Evolutionary conservation across 2,888 invertebrate species (phyloP).

Genomic region (Oscheius sp.): DNA sequence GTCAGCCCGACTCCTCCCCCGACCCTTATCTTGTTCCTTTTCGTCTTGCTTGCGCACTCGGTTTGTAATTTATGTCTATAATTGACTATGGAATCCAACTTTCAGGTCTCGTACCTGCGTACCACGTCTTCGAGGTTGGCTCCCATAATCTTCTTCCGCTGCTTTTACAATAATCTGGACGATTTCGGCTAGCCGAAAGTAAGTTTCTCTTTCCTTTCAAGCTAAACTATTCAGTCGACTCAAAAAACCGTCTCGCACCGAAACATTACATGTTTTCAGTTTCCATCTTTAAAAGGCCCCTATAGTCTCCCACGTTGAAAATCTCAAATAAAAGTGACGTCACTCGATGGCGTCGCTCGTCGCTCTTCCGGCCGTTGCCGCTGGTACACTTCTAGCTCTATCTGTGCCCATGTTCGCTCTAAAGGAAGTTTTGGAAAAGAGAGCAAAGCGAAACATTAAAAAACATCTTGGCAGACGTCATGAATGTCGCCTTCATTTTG

Average conservation of each 20-base stretch:
- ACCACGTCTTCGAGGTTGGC: conserved; percentile 34
- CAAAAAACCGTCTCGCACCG: not conserved
- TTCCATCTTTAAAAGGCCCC: conserved; percentile 19
- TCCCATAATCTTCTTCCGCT: conserved; percentile 29
- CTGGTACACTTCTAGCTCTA: conserved; percentile 22
- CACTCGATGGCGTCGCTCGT: conserved; percentile 31
- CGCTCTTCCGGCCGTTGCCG: conserved; percentile 30
- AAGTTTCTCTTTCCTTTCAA: not conserved
- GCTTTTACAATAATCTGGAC: conserved; percentile 31
- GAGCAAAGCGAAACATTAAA: conserved; percentile 21
- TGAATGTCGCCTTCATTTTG: too few species aligned
- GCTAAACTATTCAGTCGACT: not conserved
- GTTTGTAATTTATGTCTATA: not conserved
- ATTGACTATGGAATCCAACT: not conserved
- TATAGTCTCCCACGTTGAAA: conserved; percentile 19
- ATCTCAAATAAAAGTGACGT: conserved; percentile 14
- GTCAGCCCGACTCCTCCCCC: not conserved
- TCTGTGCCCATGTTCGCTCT: conserved; percentile 27
- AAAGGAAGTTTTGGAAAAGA: conserved; percentile 30
- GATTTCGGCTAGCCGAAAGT: conserved; percentile 32
- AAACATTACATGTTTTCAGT: not conserved
- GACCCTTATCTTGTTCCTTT: not conserved
- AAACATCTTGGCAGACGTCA: conserved; percentile 16
- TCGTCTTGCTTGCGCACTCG: not conserved
- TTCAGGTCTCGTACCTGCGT: conserved; percentile 25